Base-by-base conservation (phyloP, 2,797 vertebrate species). In the Enteromius trimaculatus region DNA sequence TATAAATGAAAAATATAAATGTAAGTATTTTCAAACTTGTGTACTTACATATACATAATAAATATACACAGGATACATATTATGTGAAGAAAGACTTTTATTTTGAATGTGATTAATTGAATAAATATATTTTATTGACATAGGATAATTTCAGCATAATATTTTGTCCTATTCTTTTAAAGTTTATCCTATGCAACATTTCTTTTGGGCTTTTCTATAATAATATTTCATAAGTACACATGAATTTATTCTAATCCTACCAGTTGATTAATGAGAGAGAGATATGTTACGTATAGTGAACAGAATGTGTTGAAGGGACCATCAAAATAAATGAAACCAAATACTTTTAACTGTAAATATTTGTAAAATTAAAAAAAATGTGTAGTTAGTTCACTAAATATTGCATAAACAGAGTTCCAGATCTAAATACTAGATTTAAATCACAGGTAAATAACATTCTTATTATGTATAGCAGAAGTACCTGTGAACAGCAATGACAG, bases 401-500 rank as follows among this genome's bases (percentile, higher is more conserved):
- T 6, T 31, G 17, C 2, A 29, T 29, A 29, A 29, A 29, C 11
- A 21, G 21, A 53, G 31, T 10, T 21, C 6, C 16, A 72, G 8
- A 49, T 31, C 23, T 70, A 16, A 0, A 44, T 70, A 3, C 39
- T 44, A 49, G 0, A 71, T 71, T 31, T 31, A 31, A 51, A 51
- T 2, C 51, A 21, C 37, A 7, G n/a, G n/a, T n/a, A n/a, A n/a
- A n/a, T n/a, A n/a, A n/a, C n/a, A n/a, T n/a, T n/a, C n/a, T n/a
- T 8, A 39, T 29, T 3, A 4, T 21, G 60, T 66, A 17, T 49
- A 17, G 70, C 31, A 68, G 4, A 34, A 47, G 62, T 96, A 99
- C 98, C 98, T 98, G 95, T 99, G 97, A 34, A 99, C 98, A 84
- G 98, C 96, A 90, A 99, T 99, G 90, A 99, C 97, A 26, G 98